Percentiles rank a stretch among this genome's conserved stretches.
Conservation (phyloP, 2,888 invertebrate genomes). For the Oeneis ivallda region DNA sequence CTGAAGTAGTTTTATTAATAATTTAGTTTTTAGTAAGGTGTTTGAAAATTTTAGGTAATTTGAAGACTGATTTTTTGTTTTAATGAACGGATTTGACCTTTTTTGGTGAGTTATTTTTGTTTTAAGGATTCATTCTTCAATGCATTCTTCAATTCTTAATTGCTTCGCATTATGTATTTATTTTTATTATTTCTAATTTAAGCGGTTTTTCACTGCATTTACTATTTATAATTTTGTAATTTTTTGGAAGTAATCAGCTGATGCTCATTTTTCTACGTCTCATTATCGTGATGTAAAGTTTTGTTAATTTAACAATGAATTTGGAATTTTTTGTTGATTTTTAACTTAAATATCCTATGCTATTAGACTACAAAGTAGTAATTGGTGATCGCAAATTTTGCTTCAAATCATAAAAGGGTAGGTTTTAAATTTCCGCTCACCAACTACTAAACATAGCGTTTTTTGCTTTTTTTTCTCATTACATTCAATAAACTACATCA, state of each 20-base stretch:
- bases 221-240: too few relatives aligned
- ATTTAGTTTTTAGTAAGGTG: conserved; percentile 54
- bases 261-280: too few relatives aligned
- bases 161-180: background rate
- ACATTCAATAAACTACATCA: background rate
- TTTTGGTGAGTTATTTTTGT: conserved; percentile 68
- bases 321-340: too few relatives aligned
- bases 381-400: background rate
- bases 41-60: conserved; percentile 40
- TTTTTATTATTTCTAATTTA: too few relatives aligned
- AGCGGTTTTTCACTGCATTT: too few relatives aligned
- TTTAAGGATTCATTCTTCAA: too few relatives aligned
- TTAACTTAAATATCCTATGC: too few relatives aligned
- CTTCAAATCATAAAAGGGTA: background rate
- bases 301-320: too few relatives aligned
- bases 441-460: background rate
- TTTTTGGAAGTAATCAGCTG: too few relatives aligned
- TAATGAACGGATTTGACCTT: conserved; percentile 79
- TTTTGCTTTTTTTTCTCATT: background rate
- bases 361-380: too few relatives aligned
- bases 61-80: conserved; percentile 60
- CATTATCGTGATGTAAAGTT: too few relatives aligned
- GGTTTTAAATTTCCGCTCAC: background rate
- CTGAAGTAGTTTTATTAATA: conserved; percentile 45
- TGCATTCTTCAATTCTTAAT: too few relatives aligned